These are phyloP conservation scores for Aphelocoma californica DNA, from an alignment of 2,797 vertebrate species.

Conservation along the genomic window DNA sequence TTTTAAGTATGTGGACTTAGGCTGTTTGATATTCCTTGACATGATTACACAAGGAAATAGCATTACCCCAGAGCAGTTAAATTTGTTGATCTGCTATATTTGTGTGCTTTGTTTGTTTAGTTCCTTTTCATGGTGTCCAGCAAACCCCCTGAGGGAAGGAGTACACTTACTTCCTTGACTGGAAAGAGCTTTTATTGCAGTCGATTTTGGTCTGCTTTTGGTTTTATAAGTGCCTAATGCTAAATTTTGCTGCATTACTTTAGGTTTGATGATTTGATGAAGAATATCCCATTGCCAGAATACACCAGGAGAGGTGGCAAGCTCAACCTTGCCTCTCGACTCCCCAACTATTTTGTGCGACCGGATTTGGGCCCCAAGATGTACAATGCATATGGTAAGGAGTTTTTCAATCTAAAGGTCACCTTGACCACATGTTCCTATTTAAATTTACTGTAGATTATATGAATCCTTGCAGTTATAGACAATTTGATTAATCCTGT, in stretches of 20 bases:
- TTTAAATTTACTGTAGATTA: not conserved
- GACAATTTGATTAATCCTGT: not conserved
- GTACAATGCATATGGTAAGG: slow-evolving; percentile 82
- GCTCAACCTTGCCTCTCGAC: slow-evolving; percentile 78
- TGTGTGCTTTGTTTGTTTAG: not conserved
- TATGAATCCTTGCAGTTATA: not conserved
- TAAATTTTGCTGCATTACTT: not conserved
- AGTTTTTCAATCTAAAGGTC: not conserved
- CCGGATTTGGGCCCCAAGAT: slow-evolving; percentile 82
- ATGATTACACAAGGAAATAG: not conserved
- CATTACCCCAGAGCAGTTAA: not conserved
- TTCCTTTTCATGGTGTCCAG: not conserved
- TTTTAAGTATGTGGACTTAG: not conserved
- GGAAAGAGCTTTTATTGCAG: not conserved
- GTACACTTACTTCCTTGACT: not conserved
- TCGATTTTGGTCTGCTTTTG: not conserved
- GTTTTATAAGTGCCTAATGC: not conserved
- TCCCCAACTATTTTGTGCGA: slow-evolving; percentile 79
- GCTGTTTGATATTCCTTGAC: not conserved
- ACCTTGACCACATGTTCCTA: rapidly evolving
- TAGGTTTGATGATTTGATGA: slow-evolving; percentile 83
- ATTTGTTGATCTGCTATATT: not conserved
- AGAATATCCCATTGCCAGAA: slow-evolving; percentile 80
- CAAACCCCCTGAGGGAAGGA: not conserved
- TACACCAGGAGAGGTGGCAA: slow-evolving; percentile 80